These are phyloP conservation scores for Gadus chalcogrammus DNA, from an alignment of 2,113 vertebrate genomes.

Conservation along the genomic window DNA sequence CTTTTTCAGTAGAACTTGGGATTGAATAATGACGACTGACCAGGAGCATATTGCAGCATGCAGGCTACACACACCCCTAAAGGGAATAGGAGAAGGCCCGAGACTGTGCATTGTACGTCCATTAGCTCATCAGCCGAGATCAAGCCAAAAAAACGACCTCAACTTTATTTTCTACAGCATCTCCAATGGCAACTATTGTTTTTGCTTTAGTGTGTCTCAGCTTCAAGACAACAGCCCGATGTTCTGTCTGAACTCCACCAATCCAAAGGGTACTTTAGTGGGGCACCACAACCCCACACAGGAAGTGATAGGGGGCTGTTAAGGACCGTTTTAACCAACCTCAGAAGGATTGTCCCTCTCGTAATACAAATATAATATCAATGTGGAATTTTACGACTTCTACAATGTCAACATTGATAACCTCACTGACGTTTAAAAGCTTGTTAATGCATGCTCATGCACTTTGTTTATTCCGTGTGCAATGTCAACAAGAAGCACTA, in stretches of 20 bases:
- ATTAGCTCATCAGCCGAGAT: constrained; percentile 48
- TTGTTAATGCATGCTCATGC: constrained; percentile 16
- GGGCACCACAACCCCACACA: constrained; percentile 55
- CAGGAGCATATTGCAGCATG: background rate
- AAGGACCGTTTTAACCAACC: constrained; percentile 20
- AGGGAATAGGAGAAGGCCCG: constrained; percentile 14
- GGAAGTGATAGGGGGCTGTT: constrained; percentile 17
- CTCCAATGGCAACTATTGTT: constrained; percentile 54
- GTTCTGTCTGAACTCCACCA: constrained; percentile 43
- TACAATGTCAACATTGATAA: too few relatives aligned
- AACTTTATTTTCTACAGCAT: constrained; percentile 38
- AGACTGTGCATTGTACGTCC: constrained; percentile 27
- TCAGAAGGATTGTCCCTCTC: constrained; percentile 26
- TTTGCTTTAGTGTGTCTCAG: constrained; percentile 49
- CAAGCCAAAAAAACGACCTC: constrained; percentile 33
- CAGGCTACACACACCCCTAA: background rate
- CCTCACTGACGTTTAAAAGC: background rate
- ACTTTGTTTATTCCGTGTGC: constrained; percentile 1
- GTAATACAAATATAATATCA: background rate
- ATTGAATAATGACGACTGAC: too few relatives aligned
- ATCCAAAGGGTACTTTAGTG: constrained; percentile 54
- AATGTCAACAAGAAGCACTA: background rate
- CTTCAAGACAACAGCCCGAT: constrained; percentile 48
- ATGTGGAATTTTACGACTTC: too few relatives aligned
- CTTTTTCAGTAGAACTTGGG: too few relatives aligned